Conservation (phyloP, 2,797 vertebrate species). For the Chelonia mydas region DNA sequence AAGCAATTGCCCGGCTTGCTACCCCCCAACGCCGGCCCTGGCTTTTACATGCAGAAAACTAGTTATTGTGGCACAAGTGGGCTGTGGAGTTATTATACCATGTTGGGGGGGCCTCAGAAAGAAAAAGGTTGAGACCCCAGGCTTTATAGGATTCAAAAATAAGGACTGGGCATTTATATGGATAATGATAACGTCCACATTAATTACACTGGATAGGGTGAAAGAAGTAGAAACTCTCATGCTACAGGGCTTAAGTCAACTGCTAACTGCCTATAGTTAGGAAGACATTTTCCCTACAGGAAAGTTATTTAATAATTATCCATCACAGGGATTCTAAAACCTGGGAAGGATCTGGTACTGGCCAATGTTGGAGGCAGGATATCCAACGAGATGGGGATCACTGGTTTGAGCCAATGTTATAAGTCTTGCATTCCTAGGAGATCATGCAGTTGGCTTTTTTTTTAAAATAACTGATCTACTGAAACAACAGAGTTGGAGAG, state of each 20-base stretch:
- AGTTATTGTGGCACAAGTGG: no score
- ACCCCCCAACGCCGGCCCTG: no score
- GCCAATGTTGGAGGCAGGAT: background rate
- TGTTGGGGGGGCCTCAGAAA: no score
- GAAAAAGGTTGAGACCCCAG: no score
- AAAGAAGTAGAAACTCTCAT: background rate
- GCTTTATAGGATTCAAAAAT: background rate
- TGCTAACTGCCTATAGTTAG: background rate
- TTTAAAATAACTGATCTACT: background rate
- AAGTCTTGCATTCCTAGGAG: background rate
- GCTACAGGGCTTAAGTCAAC: background rate
- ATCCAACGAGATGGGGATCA: background rate
- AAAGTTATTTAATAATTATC: accelerated
- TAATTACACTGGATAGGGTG: background rate
- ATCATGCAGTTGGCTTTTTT: accelerated
- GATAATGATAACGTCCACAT: background rate
- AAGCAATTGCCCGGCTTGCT: no score
- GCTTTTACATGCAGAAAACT: no score
- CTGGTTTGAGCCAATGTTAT: background rate
- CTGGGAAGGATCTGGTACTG: accelerated
- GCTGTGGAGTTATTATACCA: no score
- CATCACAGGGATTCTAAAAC: background rate
- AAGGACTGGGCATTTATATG: background rate
- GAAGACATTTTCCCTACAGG: background rate
- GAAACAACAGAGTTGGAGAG: background rate